Conservation (phyloP, 2,888 invertebrate species). For the Drosophila kokeensis region DNA sequence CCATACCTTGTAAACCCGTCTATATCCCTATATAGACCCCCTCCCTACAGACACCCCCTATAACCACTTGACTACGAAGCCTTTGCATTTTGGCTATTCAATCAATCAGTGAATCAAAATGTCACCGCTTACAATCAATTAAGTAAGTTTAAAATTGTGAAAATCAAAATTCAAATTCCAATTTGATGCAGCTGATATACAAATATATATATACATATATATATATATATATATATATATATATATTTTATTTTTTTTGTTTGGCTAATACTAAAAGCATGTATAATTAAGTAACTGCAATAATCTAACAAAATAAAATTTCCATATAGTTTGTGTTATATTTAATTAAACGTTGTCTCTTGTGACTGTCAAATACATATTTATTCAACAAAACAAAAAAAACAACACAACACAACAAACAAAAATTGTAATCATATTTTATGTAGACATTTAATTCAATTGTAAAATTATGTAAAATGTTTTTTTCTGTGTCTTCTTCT, state of each 20-base stretch:
- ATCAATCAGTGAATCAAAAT: conserved; percentile 30
- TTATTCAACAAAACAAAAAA: conserved; percentile 7
- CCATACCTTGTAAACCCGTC: background rate
- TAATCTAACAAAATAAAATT: conserved; percentile 35
- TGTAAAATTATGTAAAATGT: conserved; percentile 2
- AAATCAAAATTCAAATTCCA: conserved; percentile 7
- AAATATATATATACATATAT: conserved; percentile 55
- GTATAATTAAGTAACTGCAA: background rate
- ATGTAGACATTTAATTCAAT: background rate
- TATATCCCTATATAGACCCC: background rate
- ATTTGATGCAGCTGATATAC: conserved; percentile 51
- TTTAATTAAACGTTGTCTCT: conserved; percentile 31
- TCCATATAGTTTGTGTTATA: conserved; percentile 47
- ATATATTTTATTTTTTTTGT: conserved; percentile 2
- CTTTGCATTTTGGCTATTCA: conserved; percentile 3
- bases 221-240: conserved; percentile 55
- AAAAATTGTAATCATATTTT: conserved; percentile 6
- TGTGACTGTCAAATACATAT: conserved; percentile 36
- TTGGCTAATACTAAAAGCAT: background rate
- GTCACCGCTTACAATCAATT: conserved; percentile 17
- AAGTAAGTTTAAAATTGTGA: background rate
- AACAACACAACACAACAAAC: background rate
- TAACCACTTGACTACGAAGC: conserved; percentile 25
- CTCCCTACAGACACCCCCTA: background rate
- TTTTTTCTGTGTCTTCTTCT: background rate